These are phyloP conservation scores for Deilephila elpenor DNA, from an alignment of 2,888 invertebrate species.

Conservation along the genomic window DNA sequence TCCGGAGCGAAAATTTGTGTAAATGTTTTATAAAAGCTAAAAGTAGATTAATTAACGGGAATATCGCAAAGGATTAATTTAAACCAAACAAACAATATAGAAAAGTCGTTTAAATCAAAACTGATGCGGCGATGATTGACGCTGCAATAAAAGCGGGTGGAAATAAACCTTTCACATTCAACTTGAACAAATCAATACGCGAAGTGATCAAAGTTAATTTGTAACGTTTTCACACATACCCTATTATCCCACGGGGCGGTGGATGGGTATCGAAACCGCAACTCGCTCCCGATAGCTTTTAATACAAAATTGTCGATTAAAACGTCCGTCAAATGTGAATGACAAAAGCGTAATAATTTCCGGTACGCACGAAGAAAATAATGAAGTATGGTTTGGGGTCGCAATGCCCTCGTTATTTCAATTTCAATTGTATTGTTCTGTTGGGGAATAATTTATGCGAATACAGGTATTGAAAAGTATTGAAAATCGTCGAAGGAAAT, in stretches of 20 bases:
- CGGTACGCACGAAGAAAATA: constrained; percentile 48
- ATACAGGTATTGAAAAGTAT: neutral
- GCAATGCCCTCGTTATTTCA: constrained; percentile 1
- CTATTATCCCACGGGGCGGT: neutral
- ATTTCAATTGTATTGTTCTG: constrained; percentile 13
- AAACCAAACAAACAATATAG: too few species aligned
- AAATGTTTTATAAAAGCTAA: too few species aligned
- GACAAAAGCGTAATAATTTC: constrained; percentile 54
- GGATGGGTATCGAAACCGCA: constrained; percentile 25
- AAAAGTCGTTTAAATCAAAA: too few species aligned
- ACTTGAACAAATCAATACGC: constrained; percentile 7
- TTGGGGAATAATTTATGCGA: constrained; percentile 3
- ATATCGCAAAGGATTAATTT: too few species aligned
- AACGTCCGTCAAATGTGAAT: constrained; percentile 30
- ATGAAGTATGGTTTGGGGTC: constrained; percentile 48
- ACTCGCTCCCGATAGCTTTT: constrained; percentile 26
- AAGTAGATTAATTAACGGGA: too few species aligned
- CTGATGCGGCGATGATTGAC: too few species aligned
- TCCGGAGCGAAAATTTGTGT: too few species aligned
- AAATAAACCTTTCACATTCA: neutral
- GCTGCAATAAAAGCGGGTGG: too few species aligned
- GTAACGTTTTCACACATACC: constrained; percentile 9
- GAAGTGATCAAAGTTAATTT: constrained; percentile 11
- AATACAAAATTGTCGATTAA: constrained; percentile 30
- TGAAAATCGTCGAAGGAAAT: constrained; percentile 6